Conservation (phyloP, 2,888 invertebrate genomes). For the Ennomos fuscantarius region DNA sequence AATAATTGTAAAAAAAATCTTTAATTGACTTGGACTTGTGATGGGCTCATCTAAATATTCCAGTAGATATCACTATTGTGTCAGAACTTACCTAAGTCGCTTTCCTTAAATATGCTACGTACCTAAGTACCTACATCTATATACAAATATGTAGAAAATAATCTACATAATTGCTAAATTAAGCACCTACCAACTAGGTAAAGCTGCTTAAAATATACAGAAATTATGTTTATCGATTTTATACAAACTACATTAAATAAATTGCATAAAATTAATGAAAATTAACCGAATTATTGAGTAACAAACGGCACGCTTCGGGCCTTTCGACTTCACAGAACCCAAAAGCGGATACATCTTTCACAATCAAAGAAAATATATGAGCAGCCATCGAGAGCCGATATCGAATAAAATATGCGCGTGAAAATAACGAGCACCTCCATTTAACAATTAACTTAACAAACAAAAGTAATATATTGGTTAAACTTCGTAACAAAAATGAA, state of each 20-base stretch:
- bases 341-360: slow-evolving; percentile 75
- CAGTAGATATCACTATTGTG: no score
- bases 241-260: slow-evolving; percentile 13
- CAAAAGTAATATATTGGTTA: slow-evolving; percentile 81
- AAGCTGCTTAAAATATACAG: slow-evolving; percentile 2
- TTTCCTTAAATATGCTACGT: no score
- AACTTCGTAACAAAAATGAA: slow-evolving; percentile 35
- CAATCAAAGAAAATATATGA: slow-evolving; percentile 77
- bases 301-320: slow-evolving; percentile 47
- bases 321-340: slow-evolving; percentile 49
- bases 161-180: no score
- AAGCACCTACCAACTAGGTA: not conserved
- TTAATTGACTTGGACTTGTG: no score
- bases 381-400: slow-evolving; percentile 51
- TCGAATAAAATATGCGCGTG: slow-evolving; percentile 75
- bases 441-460: slow-evolving; percentile 86
- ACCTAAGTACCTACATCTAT: no score
- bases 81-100: no score
- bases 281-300: slow-evolving; percentile 54
- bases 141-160: no score
- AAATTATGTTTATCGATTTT: slow-evolving; percentile 15
- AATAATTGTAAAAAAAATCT: no score
- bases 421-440: slow-evolving; percentile 74
- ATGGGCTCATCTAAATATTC: no score
- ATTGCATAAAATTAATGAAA: slow-evolving; percentile 47